phyloP scores from a whole-genome alignment of 35 echinoderm and acorn worm species.

The Ophiothrix spiculata region DNA sequence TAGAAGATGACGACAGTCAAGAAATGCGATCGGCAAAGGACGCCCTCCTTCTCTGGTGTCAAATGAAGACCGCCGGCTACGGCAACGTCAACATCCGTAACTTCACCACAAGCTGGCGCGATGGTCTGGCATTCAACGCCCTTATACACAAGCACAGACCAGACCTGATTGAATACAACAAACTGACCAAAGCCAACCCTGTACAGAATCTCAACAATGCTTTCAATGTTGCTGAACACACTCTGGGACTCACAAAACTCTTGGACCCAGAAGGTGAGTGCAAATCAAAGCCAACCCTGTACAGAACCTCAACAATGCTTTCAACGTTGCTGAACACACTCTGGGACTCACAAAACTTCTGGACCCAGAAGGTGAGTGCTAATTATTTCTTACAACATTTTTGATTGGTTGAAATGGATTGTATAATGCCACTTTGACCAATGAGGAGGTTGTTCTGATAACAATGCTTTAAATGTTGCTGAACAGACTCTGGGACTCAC shows the following conservation, averaged over 20 bases:
- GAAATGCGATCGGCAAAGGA: constrained; percentile 96
- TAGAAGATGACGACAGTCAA: constrained; percentile 93
- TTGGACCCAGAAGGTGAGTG: constrained; percentile 99
- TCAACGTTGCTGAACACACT: constrained; percentile 98
- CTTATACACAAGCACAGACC: constrained; percentile 99
- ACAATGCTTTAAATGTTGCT: constrained; percentile 99
- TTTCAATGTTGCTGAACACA: constrained; percentile 99
- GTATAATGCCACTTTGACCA: no score
- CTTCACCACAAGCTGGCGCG: constrained; percentile 95
- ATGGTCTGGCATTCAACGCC: constrained; percentile 98
- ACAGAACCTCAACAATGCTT: constrained; percentile 98
- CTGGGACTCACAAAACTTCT: constrained; percentile 90
- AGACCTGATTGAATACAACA: constrained; percentile 95
- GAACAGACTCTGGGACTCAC: constrained; percentile 91
- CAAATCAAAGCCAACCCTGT: constrained; percentile 84
- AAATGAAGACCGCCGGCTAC: constrained; percentile 99
- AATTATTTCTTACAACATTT: no score
- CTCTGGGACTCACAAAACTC: constrained; percentile 86
- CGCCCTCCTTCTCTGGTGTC: constrained; percentile 98
- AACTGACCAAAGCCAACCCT: constrained; percentile 93
- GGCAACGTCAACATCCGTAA: constrained; percentile 97
- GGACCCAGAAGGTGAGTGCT: constrained; percentile 96
- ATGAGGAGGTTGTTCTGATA: no score
- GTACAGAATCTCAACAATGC: constrained; percentile 99
- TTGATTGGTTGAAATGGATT: no score